Evolutionary conservation across 92 coral and sea anemone genomes (phyloP), one percentile per base, ranked within the genome.

Genomic region (Virgularia gustaviana): DNA sequence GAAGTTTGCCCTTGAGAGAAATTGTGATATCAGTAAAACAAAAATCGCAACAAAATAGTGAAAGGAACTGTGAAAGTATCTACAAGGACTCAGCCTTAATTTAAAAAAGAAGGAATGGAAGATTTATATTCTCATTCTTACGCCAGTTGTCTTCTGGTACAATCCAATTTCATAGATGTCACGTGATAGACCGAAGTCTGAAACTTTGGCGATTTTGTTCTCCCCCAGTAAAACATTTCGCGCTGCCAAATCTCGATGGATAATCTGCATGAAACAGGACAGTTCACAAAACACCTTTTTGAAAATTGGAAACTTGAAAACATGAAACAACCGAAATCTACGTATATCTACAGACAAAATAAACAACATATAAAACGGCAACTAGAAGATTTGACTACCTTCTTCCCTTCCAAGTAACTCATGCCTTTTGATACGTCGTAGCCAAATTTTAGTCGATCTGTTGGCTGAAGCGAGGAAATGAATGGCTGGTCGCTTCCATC

Each of bases 121-220:
- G 7, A 16, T 7, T n/a, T 33, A 25, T 15, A 15, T 2, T 15
- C 3, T 33, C 28, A 15, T 10, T 29, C 88, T 82, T 44, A 90
- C 96, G 84, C 86, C 94, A 25, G 81, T 80, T 16, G 67, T 62
- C 47, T 86, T 89, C 57, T 84, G 83, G 71, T 90, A 90, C 55
- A 68, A 47, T 30, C 87, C 91, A 30, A 84, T 77, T 61, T 83
- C 96, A 56, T 89, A 89, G 34, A 89, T 81, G 64, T 89, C 91
- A 81, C 91, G 96, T 51, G 96, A 82, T 33, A 89, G 80, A 37
- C 96, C 96, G 56, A 87, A 90, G 83, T 90, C 96, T 25, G 96
- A 73, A 24, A 90, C 89, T 87, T 84, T 90, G 6, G 96, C 85
- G 30, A 80, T 76, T 74, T 70, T 39, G 64, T 59, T 65, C 42